Percentiles rank a stretch among this genome's conserved stretches.
Evolutionary conservation across 1,140 invertebrate genomes (phyloP).

Genomic region (Drosophila trapezifrons): DNA sequence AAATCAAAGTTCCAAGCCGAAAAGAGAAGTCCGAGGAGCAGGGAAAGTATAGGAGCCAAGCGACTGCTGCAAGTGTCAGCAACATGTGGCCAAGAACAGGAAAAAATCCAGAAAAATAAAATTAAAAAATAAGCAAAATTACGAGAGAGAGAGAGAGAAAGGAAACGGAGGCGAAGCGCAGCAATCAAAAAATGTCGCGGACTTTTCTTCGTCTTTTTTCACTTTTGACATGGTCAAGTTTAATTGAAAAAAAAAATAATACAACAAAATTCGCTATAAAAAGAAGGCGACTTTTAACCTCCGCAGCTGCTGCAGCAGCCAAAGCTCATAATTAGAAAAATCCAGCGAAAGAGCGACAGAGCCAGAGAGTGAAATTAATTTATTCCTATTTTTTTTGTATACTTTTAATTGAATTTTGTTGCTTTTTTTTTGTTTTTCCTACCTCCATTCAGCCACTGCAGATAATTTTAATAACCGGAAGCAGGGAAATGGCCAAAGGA

Average conservation of each 20-base stretch:
- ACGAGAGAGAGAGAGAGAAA: constrained; percentile 16
- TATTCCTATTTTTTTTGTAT: constrained; percentile 73
- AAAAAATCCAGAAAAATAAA: constrained; percentile 61
- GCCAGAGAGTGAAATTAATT: constrained; percentile 68
- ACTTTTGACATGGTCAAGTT: constrained; percentile 79
- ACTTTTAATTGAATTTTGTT: constrained; percentile 75
- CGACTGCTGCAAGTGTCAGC: constrained; percentile 76
- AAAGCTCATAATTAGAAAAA: constrained; percentile 80
- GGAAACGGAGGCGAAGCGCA: constrained; percentile 39
- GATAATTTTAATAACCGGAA: constrained; percentile 74
- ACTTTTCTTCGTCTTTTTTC: constrained; percentile 47
- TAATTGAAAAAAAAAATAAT: constrained; percentile 78
- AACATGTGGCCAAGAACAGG: constrained; percentile 68
- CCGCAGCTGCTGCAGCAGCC: constrained; percentile 72
- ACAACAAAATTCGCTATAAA: constrained; percentile 69
- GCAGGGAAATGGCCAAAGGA: constrained; percentile 54
- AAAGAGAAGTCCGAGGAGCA: not conserved
- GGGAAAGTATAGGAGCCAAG: constrained; percentile 9
- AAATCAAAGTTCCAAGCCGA: constrained; percentile 66
- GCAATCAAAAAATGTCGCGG: constrained; percentile 59
- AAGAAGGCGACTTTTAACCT: constrained; percentile 67
- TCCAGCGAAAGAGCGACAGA: constrained; percentile 8
- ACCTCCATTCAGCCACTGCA: constrained; percentile 46
- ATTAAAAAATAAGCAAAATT: constrained; percentile 45
- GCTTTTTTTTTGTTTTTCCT: constrained; percentile 27